These are phyloP conservation scores for Nymphicus hollandicus DNA, from an alignment of 2,113 vertebrate species.

Conservation along the genomic window DNA sequence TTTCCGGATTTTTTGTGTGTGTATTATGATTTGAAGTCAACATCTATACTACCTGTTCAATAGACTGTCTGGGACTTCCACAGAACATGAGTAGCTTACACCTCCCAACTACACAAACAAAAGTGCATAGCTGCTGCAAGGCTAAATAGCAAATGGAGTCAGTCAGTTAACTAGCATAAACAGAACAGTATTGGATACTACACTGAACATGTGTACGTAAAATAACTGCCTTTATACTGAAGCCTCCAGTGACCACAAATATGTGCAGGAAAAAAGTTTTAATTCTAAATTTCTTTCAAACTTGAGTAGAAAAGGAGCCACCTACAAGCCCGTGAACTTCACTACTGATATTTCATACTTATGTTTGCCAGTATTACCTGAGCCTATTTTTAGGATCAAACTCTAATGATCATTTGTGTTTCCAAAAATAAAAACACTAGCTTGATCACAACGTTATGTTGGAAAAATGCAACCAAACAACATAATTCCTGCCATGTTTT, in stretches of 20 bases:
- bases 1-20: neutral
- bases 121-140: neutral
- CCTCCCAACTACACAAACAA: neutral
- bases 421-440: neutral
- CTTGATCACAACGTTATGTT: neutral
- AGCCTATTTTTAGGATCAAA: neutral
- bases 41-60: neutral
- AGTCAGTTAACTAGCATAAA: neutral
- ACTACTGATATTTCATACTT: neutral
- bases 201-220: neutral
- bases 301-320: neutral
- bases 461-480: neutral
- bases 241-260: neutral
- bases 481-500: neutral
- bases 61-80: neutral
- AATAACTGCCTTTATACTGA: neutral
- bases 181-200: neutral
- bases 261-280: neutral
- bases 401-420: neutral
- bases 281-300: neutral
- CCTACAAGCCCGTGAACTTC: neutral
- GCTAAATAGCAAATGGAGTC: neutral
- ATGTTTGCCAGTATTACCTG: neutral
- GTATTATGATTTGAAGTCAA: neutral
- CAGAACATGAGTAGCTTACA: neutral